Evolutionary conservation across 2,113 vertebrate genomes (phyloP).

Genomic region (Phodopus roborovskii): DNA sequence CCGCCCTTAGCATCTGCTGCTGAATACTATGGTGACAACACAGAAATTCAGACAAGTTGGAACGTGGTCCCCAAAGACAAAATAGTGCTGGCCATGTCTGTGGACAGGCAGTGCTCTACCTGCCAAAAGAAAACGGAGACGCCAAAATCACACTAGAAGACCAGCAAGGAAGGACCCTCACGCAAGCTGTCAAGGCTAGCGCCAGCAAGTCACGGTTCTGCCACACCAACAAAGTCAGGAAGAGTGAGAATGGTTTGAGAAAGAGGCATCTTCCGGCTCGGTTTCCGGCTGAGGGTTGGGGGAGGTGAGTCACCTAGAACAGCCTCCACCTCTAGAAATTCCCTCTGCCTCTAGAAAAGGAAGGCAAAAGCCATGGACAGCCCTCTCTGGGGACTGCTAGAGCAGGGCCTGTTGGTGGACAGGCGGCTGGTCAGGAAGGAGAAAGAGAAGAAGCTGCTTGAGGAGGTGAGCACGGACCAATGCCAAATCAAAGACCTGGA

Average conservation of each 20-base stretch:
- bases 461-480: conserved; percentile 10
- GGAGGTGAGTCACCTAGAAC: fast-evolving
- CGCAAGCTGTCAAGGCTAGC: neutral
- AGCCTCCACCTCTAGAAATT: no score
- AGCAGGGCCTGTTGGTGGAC: neutral
- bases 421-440: neutral
- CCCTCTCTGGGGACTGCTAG: fast-evolving
- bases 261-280: neutral
- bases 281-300: fast-evolving
- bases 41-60: neutral
- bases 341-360: neutral
- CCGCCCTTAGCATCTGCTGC: neutral
- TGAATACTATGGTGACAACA: conserved; percentile 1
- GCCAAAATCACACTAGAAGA: fast-evolving
- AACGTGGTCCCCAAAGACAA: neutral
- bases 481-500: conserved; percentile 25
- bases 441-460: conserved; percentile 52
- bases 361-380: neutral
- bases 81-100: fast-evolving
- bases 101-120: neutral
- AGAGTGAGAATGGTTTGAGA: neutral
- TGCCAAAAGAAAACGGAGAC: fast-evolving
- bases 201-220: neutral
- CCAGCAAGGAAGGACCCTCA: neutral
- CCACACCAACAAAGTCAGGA: neutral